These are phyloP conservation scores for Sapayoa aenigma DNA, from an alignment of 2,113 vertebrate species.

Conservation along the genomic window DNA sequence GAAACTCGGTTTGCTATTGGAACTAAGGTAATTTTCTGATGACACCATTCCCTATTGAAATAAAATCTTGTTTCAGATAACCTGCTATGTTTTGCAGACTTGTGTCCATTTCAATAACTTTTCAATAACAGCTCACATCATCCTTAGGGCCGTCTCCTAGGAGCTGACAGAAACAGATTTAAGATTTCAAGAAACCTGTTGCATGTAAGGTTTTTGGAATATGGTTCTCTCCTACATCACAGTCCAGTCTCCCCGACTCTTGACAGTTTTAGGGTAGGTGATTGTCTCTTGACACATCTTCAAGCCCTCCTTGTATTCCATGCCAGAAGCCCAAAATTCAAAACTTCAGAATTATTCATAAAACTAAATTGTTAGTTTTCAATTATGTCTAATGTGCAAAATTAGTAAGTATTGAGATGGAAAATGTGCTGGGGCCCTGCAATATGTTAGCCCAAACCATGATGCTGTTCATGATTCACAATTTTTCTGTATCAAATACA, in stretches of 20 bases:
- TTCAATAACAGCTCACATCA: background rate
- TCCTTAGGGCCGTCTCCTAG: background rate
- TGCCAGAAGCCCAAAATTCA: background rate
- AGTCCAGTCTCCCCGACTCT: background rate
- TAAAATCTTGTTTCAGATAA: background rate
- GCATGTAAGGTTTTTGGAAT: background rate
- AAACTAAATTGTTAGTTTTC: background rate
- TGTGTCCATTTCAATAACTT: background rate
- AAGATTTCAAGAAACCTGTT: background rate
- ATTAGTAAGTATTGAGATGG: background rate
- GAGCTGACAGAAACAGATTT: background rate
- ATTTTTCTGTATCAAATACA: background rate
- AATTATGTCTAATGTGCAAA: background rate
- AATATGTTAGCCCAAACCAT: background rate
- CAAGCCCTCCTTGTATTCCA: background rate
- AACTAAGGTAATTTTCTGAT: background rate
- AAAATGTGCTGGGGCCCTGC: background rate
- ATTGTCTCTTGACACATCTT: background rate
- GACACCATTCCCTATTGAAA: background rate
- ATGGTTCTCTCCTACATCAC: background rate
- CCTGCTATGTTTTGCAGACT: background rate
- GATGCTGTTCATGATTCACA: background rate
- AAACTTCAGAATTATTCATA: background rate
- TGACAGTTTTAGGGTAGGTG: background rate
- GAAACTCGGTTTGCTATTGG: background rate